Percentiles rank a stretch among this genome's conserved stretches.
phyloP scores from a whole-genome alignment of 2,113 vertebrate species.

The Stigmatopora nigra region DNA sequence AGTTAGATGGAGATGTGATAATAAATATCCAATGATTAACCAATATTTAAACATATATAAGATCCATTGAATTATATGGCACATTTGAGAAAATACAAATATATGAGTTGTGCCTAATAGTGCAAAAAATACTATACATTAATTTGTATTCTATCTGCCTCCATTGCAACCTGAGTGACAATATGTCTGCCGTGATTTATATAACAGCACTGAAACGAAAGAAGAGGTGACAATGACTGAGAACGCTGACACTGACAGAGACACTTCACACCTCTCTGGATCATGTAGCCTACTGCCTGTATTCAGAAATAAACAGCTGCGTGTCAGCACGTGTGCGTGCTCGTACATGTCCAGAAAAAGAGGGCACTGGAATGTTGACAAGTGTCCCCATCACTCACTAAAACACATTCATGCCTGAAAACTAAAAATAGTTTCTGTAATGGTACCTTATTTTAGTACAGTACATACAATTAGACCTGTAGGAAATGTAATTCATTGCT shows the following conservation, averaged over 20 bases:
- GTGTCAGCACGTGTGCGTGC: too few species aligned
- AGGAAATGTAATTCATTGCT: neutral
- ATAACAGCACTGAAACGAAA: neutral
- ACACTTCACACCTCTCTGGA: constrained; percentile 38
- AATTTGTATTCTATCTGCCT: too few species aligned
- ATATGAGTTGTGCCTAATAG: too few species aligned
- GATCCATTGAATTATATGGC: too few species aligned
- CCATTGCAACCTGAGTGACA: neutral
- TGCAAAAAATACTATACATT: too few species aligned
- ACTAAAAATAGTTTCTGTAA: constrained; percentile 34
- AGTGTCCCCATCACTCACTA: constrained; percentile 28
- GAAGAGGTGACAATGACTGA: constrained; percentile 10
- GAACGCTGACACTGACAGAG: constrained; percentile 29
- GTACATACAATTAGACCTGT: neutral
- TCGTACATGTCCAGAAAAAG: constrained; percentile 10
- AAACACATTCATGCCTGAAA: constrained; percentile 7
- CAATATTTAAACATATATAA: too few species aligned
- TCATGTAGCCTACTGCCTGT: constrained; percentile 11
- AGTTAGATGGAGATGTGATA: too few species aligned
- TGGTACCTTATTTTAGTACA: constrained; percentile 21
- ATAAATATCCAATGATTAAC: too few species aligned
- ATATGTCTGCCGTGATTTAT: neutral
- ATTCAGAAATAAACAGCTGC: too few species aligned
- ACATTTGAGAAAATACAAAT: too few species aligned
- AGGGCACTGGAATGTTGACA: constrained; percentile 33